phyloP scores from a whole-genome alignment of 1,140 invertebrate species.

The Propsilocerus akamusi region DNA sequence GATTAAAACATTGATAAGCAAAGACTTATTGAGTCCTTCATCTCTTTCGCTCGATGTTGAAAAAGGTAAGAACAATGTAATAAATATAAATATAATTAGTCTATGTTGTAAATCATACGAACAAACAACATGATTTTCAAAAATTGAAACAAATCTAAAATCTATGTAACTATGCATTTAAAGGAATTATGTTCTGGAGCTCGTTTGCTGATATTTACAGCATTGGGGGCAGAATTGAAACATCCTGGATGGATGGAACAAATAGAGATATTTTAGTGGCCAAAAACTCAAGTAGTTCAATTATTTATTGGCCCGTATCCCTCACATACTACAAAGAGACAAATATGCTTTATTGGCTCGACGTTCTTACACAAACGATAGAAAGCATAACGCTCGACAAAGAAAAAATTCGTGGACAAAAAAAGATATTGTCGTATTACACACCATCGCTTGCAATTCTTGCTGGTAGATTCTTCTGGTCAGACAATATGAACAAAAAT shows the following conservation, averaged over 20 bases:
- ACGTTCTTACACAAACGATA: slow-evolving; percentile 24
- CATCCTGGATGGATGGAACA: slow-evolving; percentile 65
- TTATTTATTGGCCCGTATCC: slow-evolving; percentile 76
- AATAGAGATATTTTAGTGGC: slow-evolving; percentile 29
- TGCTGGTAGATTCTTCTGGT: slow-evolving; percentile 46
- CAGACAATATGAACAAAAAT: slow-evolving; percentile 26
- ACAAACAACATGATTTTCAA: no score
- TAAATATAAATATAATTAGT: no score
- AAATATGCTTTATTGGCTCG: slow-evolving; percentile 48
- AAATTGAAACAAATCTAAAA: no score
- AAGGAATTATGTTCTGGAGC: slow-evolving; percentile 56
- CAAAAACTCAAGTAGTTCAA: slow-evolving; percentile 19
- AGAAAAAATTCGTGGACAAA: slow-evolving; percentile 38
- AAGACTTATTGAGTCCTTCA: background rate
- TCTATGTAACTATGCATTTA: no score
- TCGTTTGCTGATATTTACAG: slow-evolving; percentile 45
- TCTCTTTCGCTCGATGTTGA: background rate
- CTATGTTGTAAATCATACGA: no score
- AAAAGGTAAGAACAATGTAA: background rate
- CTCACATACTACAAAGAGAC: slow-evolving; percentile 64
- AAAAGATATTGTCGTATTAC: slow-evolving; percentile 35
- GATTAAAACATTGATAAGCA: slow-evolving; percentile 6
- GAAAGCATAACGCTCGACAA: slow-evolving; percentile 60
- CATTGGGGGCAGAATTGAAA: slow-evolving; percentile 35
- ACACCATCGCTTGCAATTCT: slow-evolving; percentile 54